Conservation (phyloP, 2,888 invertebrate genomes). For the Gisinianus flammeolus region DNA sequence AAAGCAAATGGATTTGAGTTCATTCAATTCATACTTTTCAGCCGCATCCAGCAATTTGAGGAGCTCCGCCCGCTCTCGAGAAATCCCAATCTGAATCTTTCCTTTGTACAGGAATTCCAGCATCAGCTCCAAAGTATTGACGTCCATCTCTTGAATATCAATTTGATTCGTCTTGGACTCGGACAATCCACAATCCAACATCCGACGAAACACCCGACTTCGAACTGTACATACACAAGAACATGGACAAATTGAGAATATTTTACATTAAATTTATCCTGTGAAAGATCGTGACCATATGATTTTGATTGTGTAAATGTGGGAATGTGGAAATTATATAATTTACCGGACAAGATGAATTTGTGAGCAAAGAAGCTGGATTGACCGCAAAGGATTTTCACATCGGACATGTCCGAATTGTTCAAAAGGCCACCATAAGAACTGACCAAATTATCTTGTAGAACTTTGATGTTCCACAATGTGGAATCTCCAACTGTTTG, state of each 20-base stretch:
- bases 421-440: neutral
- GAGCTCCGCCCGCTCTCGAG: neutral
- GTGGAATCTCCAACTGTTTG: neutral
- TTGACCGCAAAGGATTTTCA: neutral
- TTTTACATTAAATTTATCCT: too few relatives aligned
- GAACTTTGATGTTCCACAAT: neutral
- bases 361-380: neutral
- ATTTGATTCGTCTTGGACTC: neutral
- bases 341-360: neutral
- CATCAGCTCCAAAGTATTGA: neutral
- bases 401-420: neutral
- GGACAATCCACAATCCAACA: neutral
- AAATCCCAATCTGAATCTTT: neutral
- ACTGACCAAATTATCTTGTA: neutral
- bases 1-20: neutral
- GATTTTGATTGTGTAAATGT: too few relatives aligned
- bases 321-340: too few relatives aligned
- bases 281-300: too few relatives aligned
- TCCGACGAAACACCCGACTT: neutral
- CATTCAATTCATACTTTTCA: neutral
- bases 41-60: neutral
- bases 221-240: too few relatives aligned
- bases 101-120: neutral
- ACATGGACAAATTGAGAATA: neutral
- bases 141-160: neutral